phyloP scores from a whole-genome alignment of 2,797 vertebrate species.

The Acipenser transmontanus region DNA sequence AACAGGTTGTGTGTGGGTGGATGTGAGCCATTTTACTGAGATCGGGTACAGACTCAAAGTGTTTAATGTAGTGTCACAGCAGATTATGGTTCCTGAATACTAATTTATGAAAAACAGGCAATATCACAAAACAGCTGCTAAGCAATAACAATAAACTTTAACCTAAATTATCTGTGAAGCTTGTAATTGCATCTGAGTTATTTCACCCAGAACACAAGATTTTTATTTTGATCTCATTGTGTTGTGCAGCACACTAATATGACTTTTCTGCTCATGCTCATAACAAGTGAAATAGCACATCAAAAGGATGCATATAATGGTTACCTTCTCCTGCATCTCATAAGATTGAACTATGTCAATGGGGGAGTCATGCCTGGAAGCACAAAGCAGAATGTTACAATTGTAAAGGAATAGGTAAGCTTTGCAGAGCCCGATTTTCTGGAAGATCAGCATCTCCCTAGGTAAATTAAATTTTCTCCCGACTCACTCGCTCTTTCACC shows the following conservation, averaged over 20 bases:
- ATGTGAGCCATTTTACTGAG: no score
- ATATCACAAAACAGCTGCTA: neutral
- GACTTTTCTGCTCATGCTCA: neutral
- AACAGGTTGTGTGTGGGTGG: no score
- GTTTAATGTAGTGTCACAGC: neutral
- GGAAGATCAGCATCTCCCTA: no score
- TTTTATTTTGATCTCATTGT: neutral
- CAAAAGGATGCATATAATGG: neutral
- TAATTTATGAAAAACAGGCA: slow-evolving; percentile 10
- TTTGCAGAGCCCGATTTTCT: no score
- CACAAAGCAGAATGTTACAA: neutral
- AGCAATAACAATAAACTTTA: neutral
- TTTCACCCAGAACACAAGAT: neutral
- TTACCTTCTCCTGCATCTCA: neutral
- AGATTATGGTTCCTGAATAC: slow-evolving; percentile 1
- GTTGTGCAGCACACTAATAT: neutral
- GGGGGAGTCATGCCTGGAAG: neutral
- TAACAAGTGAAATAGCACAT: neutral
- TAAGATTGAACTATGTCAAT: neutral
- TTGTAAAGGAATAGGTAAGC: neutral
- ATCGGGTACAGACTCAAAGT: no score
- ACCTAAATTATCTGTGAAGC: neutral
- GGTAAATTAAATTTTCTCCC: no score
- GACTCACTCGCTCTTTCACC: no score
- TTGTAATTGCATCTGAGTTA: neutral